Evolutionary conservation across 2,888 invertebrate species (phyloP), one percentile per base, ranked within the genome.

Genomic region (Diplolepis rosae): DNA sequence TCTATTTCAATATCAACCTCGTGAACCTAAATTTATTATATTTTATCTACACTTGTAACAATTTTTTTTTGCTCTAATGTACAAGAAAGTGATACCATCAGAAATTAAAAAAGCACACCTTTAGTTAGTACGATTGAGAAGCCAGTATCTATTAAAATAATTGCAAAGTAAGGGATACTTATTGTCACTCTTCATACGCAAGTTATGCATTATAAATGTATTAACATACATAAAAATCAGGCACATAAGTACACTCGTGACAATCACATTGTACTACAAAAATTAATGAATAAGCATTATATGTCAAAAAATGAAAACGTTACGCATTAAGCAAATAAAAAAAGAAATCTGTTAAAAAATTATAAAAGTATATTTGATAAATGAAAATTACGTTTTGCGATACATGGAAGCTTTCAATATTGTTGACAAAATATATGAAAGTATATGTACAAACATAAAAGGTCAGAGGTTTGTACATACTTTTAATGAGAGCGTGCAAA

Each of bases 401-500:
- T n/a, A n/a, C n/a, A n/a, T n/a, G n/a, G n/a, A n/a, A n/a, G n/a
- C n/a, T n/a, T n/a, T n/a, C n/a, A n/a, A n/a, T n/a, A n/a, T n/a
- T n/a, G n/a, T n/a, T n/a, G n/a, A n/a, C n/a, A n/a, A n/a, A n/a
- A n/a, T n/a, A n/a, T n/a, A n/a, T n/a, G n/a, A n/a, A n/a, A n/a
- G n/a, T n/a, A n/a, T n/a, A n/a, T n/a, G n/a, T n/a, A n/a, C n/a
- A n/a, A n/a, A n/a, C n/a, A n/a, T n/a, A n/a, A n/a, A n/a, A n/a
- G n/a, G n/a, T n/a, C n/a, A n/a, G n/a, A n/a, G n/a, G n/a, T n/a
- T n/a, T n/a, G n/a, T n/a, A n/a, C n/a, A n/a, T n/a, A n/a, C n/a
- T n/a, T n/a, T n/a, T n/a, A n/a, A n/a, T n/a, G n/a, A 54, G 51
- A 65, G 65, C 68, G 71, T 72, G 75, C 76, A 80, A 81, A 81